These are phyloP conservation scores for Thelaira solivaga DNA, from an alignment of 2,888 invertebrate genomes.

Conservation along the genomic window DNA sequence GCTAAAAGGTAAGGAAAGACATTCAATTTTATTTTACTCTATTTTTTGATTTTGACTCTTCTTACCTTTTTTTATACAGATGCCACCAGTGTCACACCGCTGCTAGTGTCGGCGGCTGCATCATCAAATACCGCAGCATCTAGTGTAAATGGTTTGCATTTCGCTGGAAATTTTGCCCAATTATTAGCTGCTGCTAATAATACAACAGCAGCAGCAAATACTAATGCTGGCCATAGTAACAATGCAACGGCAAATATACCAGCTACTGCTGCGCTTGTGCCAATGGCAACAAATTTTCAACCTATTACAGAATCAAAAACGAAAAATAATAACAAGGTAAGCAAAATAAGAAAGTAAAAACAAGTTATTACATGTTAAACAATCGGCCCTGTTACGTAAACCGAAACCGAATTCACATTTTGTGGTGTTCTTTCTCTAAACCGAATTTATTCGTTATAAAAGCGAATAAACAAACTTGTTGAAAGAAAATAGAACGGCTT, in stretches of 20 bases:
- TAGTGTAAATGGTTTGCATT: conserved; percentile 76
- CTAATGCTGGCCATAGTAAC: not conserved
- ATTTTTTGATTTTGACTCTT: not conserved
- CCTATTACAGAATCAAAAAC: conserved; percentile 81
- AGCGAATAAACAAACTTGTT: too few relatives aligned
- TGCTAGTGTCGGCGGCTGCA: conserved; percentile 41
- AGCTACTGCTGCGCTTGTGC: conserved; percentile 25
- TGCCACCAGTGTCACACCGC: conserved; percentile 61
- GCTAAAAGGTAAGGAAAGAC: conserved; percentile 62
- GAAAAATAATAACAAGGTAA: conserved; percentile 42
- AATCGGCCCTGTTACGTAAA: too few relatives aligned
- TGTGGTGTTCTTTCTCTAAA: too few relatives aligned
- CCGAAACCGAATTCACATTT: too few relatives aligned
- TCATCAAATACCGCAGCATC: conserved; percentile 16
- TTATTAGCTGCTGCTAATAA: conserved; percentile 78
- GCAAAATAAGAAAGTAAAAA: not conserved
- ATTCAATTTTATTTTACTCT: not conserved
- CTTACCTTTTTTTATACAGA: conserved; percentile 51
- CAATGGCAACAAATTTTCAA: conserved; percentile 78
- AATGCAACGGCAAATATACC: not conserved
- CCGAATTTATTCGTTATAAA: too few relatives aligned
- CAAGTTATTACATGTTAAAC: too few relatives aligned
- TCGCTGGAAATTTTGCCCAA: conserved; percentile 78
- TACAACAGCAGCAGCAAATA: conserved; percentile 9
- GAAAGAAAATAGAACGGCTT: too few relatives aligned